These are phyloP conservation scores for Philhelius pedissequus DNA, from an alignment of 2,888 invertebrate genomes.

Conservation along the genomic window DNA sequence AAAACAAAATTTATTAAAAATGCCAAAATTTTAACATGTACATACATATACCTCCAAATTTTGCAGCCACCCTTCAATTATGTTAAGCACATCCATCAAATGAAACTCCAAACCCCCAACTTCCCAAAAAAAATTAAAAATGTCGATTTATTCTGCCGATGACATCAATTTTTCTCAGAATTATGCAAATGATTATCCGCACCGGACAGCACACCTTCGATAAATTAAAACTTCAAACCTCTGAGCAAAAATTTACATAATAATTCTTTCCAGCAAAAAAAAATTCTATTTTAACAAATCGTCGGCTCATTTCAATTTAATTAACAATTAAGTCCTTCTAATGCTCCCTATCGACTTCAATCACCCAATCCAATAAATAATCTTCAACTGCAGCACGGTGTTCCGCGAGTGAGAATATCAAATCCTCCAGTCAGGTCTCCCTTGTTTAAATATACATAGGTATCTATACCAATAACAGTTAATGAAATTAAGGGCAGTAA, in stretches of 20 bases:
- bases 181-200: constrained; percentile 27
- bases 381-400: constrained; percentile 46
- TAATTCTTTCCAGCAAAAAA: not conserved
- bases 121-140: not conserved
- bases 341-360: constrained; percentile 54
- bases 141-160: constrained; percentile 12
- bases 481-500: constrained; percentile 66
- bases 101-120: not conserved
- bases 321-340: constrained; percentile 63
- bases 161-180: constrained; percentile 4
- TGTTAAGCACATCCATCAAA: constrained; percentile 39
- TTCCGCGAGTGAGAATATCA: not conserved
- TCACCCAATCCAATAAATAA: constrained; percentile 58
- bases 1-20: not conserved
- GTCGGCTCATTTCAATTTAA: constrained; percentile 57
- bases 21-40: constrained; percentile 26
- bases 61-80: constrained; percentile 31
- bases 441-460: not conserved
- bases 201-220: not conserved
- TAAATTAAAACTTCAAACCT: constrained; percentile 27
- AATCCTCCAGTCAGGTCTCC: not conserved
- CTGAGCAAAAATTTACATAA: constrained; percentile 40
- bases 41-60: constrained; percentile 55
- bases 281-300: constrained; percentile 19
- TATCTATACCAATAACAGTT: not conserved